A percentile compares a stretch with the other conserved stretches of the same genome.
These are phyloP conservation scores for Erynnis tages DNA, from an alignment of 2,888 invertebrate genomes.

Conservation along the genomic window DNA sequence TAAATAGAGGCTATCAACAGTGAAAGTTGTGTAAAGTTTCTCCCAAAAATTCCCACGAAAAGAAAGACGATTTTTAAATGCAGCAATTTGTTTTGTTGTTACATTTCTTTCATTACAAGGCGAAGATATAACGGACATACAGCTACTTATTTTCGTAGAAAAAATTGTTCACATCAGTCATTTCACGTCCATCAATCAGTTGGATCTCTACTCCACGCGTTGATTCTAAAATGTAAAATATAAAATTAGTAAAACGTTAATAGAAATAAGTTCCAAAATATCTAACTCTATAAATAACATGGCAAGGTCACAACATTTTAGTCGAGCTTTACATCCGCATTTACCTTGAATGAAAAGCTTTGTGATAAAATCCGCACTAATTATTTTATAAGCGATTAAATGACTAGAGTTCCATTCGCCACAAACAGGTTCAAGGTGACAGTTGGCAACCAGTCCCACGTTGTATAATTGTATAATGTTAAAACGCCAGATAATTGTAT, in stretches of 20 bases:
- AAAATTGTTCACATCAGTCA: no score
- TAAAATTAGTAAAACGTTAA: no score
- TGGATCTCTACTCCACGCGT: no score
- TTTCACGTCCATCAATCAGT: no score
- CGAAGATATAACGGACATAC: no score
- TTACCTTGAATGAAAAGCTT: no score
- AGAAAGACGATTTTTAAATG: background rate
- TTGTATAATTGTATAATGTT: slow-evolving; percentile 32
- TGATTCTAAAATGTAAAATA: no score
- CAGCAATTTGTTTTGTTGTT: background rate
- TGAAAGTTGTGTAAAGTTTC: slow-evolving; percentile 11
- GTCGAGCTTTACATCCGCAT: no score
- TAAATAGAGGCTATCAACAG: background rate
- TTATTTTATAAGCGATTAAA: slow-evolving; percentile 21
- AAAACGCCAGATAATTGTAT: slow-evolving; percentile 9
- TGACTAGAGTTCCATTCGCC: slow-evolving; percentile 36
- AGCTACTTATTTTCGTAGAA: no score
- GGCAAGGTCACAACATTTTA: no score
- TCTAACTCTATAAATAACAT: no score
- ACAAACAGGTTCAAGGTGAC: slow-evolving; percentile 59
- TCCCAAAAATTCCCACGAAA: slow-evolving; percentile 10
- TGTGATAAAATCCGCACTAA: background rate
- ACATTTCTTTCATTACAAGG: slow-evolving; percentile 1
- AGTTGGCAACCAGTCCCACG: slow-evolving; percentile 45
- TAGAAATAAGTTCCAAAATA: no score